Percentiles rank a stretch among this genome's conserved stretches.
These are phyloP conservation scores for Drosophila baimaii DNA, from an alignment of 1,140 invertebrate species.

Conservation along the genomic window DNA sequence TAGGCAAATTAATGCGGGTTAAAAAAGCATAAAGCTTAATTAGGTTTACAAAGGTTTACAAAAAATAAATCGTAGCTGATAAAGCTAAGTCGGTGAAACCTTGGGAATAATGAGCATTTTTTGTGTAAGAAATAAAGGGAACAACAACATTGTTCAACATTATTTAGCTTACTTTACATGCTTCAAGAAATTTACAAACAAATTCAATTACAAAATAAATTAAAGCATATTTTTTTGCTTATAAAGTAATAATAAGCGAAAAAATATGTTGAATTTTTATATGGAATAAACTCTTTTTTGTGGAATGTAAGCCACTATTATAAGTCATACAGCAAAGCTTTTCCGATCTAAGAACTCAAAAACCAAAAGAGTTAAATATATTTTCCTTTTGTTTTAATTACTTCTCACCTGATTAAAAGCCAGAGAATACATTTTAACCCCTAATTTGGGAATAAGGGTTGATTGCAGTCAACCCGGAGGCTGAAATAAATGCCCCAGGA, in stretches of 20 bases:
- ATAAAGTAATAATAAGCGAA: neutral
- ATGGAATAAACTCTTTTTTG: no score
- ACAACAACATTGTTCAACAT: neutral
- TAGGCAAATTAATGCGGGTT: constrained; percentile 23
- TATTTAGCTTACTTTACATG: neutral
- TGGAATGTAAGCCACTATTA: no score
- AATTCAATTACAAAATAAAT: neutral
- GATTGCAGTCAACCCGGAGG: neutral
- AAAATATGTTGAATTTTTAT: no score
- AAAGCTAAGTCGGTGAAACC: neutral
- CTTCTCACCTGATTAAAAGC: neutral
- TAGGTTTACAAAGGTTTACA: constrained; percentile 4
- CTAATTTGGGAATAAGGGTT: constrained; percentile 8
- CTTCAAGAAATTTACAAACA: no score
- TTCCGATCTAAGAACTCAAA: neutral
- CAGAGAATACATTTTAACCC: neutral
- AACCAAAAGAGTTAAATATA: fast-evolving
- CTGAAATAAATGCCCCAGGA: constrained; percentile 6
- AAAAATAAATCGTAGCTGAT: constrained; percentile 2
- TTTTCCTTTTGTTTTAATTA: neutral
- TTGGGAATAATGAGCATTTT: neutral
- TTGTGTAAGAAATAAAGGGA: neutral
- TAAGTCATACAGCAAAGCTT: neutral
- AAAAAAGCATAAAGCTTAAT: constrained; percentile 13
- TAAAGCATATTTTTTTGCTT: neutral